Conservation (phyloP, 2,113 vertebrate species). For the Penelope pileata region DNA sequence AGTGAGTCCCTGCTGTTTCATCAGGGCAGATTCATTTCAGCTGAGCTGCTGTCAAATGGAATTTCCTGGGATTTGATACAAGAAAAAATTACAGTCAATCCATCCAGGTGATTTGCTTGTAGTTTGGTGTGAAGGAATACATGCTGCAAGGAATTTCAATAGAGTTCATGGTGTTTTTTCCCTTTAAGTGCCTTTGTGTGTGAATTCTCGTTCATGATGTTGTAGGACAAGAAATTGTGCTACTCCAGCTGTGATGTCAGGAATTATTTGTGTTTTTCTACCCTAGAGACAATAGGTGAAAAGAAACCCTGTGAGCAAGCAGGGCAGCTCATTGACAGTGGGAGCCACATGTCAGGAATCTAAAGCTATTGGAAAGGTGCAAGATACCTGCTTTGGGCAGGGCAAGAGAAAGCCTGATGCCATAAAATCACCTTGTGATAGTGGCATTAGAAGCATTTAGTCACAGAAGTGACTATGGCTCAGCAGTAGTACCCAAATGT, state of each 20-base stretch:
- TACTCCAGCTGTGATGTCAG: background rate
- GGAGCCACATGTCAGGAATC: background rate
- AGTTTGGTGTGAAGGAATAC: background rate
- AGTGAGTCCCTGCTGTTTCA: background rate
- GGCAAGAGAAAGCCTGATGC: background rate
- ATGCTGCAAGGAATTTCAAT: background rate
- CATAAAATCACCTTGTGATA: background rate
- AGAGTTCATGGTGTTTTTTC: background rate
- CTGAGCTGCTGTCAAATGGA: accelerated
- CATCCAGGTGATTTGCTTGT: background rate
- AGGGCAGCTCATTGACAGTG: background rate
- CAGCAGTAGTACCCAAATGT: background rate
- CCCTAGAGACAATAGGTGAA: background rate
- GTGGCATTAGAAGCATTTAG: accelerated
- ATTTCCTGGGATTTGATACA: background rate
- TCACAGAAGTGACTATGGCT: accelerated
- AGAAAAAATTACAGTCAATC: background rate
- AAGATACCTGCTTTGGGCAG: background rate
- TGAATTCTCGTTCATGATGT: background rate
- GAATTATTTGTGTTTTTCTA: background rate
- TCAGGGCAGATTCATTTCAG: background rate
- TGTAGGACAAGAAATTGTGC: background rate
- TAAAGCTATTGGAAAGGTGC: background rate
- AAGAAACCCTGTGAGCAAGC: background rate
- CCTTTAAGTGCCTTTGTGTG: background rate